Evolutionary conservation across 2,113 vertebrate genomes (phyloP), one percentile per base, ranked within the genome.

Genomic region (Climacteris rufus): DNA sequence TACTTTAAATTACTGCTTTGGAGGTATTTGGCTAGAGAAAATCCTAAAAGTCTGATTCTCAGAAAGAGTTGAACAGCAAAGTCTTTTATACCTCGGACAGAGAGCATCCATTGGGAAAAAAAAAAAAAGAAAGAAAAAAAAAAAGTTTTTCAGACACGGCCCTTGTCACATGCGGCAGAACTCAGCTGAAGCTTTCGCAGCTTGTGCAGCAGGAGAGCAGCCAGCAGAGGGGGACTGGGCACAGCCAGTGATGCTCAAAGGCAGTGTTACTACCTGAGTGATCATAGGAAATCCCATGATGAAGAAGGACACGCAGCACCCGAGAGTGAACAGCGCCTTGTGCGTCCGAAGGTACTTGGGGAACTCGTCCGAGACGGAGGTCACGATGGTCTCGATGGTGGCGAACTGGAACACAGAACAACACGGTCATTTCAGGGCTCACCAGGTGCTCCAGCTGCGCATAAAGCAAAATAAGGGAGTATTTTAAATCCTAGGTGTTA

Each of bases 251-350:
- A 20, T 37, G 68, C 54, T 66, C 37, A n/a, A 28, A 49, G 44
- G 1, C 54, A 35, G 5, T 3, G 3, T 2, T 37, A 40, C 96
- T 97, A 99, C 99, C 99, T 99, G 99, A 79, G 98, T 99, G 96
- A 99, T 99, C 99, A 99, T 99, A 31, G 99, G 99, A 78, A 99
- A 99, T 15, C 99, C 99, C 98, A 99, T 98, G 96, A 99, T 96
- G 98, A 99, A 99, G 98, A 99, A 99, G 69, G 76, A 93, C 59
- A 96, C 4, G 7, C 99, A 99, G 97, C 99, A 99, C 60, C 98
- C 97, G 35, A 99, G 97, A 4, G 99, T 99, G 97, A 99, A 99
- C 80, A 99, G 78, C 0, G 99, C 98, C 77, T 99, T 99, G 98
- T 99, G 98, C 1, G 99, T 99, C 15, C 99, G 99, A 83, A 99